Conservation (phyloP, 2,113 vertebrate species). For the Channa maculata region DNA sequence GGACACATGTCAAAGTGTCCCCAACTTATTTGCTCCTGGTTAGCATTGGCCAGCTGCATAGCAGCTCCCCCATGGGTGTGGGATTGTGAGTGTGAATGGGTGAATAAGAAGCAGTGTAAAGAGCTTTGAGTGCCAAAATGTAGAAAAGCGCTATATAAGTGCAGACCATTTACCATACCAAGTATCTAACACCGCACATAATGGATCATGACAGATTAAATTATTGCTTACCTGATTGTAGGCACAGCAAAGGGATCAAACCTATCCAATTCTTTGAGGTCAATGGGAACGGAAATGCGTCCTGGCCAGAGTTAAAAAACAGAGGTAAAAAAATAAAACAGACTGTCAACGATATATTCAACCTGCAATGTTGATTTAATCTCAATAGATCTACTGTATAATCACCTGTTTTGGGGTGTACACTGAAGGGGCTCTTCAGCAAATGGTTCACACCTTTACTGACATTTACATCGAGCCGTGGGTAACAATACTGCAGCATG, state of each 20-base stretch:
- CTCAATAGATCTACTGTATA: neutral
- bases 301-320: conserved; percentile 73
- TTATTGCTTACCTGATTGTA: conserved; percentile 87
- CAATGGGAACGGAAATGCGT: conserved; percentile 93
- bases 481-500: conserved; percentile 97
- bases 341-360: neutral
- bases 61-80: too few species aligned
- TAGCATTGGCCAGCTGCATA: too few species aligned
- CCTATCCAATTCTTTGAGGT: conserved; percentile 87
- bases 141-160: too few species aligned
- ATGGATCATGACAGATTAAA: neutral
- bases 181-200: neutral
- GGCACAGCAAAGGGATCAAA: conserved; percentile 94
- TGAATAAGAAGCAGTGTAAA: too few species aligned
- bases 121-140: too few species aligned
- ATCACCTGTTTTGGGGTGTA: conserved; percentile 95
- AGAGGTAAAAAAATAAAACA: conserved; percentile 4
- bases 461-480: conserved; percentile 94
- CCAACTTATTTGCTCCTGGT: too few species aligned
- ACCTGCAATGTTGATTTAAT: neutral
- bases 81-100: too few species aligned
- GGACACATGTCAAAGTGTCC: too few species aligned
- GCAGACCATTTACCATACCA: too few species aligned
- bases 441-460: conserved; percentile 96
- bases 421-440: conserved; percentile 97